Percentiles rank a stretch among this genome's conserved stretches.
Conservation (phyloP, 2,888 invertebrate species). For the Darwinula stevensoni region DNA sequence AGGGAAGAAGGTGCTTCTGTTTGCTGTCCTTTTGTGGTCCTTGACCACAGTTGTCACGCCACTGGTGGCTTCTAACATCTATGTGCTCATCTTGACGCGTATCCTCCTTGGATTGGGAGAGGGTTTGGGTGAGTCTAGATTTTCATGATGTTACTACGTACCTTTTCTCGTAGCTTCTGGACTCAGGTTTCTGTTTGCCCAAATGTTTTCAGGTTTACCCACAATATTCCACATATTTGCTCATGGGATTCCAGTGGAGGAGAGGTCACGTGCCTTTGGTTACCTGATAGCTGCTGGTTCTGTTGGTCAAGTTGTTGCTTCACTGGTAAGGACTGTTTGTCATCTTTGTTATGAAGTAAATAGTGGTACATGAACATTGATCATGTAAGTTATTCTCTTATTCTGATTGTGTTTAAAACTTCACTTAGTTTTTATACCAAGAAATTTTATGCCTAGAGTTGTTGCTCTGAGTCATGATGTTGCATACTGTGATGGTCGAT, state of each 20-base stretch:
- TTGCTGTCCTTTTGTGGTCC: constrained; percentile 39
- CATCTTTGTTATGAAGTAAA: not conserved
- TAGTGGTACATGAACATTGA: not conserved
- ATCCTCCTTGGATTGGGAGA: constrained; percentile 38
- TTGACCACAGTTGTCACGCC: constrained; percentile 37
- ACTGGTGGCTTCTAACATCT: constrained; percentile 27
- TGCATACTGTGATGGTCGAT: not conserved
- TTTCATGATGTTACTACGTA: constrained; percentile 4
- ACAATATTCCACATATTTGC: constrained; percentile 45
- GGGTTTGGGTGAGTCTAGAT: constrained; percentile 27
- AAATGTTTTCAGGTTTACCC: constrained; percentile 30
- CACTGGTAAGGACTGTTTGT: constrained; percentile 32
- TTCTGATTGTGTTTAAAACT: constrained; percentile 5
- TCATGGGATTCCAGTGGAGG: constrained; percentile 35
- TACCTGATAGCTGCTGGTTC: constrained; percentile 38
- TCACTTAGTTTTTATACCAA: not conserved
- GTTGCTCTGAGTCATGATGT: not conserved
- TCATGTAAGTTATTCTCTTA: no score
- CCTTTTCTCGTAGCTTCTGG: not conserved
- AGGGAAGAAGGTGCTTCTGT: constrained; percentile 31
- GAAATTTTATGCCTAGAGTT: constrained; percentile 8
- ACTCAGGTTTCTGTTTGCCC: constrained; percentile 8
- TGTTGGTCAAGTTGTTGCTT: constrained; percentile 40
- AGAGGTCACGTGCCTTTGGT: constrained; percentile 36
- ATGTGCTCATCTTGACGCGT: constrained; percentile 28